Evolutionary conservation across 2,113 vertebrate species (phyloP), one percentile per base, ranked within the genome.

Genomic region (Alaudala cheleensis): DNA sequence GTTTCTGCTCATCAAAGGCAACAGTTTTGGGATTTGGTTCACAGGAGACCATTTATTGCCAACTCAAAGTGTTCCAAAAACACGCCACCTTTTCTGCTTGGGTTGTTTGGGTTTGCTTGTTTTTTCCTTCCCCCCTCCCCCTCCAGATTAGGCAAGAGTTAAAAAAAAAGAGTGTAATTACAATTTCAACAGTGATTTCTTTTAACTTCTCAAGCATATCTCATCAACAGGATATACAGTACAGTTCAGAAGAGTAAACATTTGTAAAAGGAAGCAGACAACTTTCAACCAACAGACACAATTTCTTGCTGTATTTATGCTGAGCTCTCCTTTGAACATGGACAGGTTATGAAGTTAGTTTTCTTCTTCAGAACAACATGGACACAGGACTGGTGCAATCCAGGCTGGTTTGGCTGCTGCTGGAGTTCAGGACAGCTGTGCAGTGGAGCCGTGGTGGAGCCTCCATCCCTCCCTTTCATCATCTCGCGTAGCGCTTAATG

Each of bases 401-500:
- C 96, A 42, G 96, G 96, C 95, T 95, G 95, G 65, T 92, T 84
- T 80, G 84, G 95, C 24, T 96, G 86, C 72, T 94, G 93, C 45
- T 88, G 88, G 80, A 81, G 93, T 86, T 57, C 16, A 95, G 90
- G 90, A 97, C 87, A 94, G 80, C 95, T 92, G 82, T 88, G 88
- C 95, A 93, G 91, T 16, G 60, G 71, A 95, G 92, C 92, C 65
- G 28, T 62, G 73, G 92, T 86, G 92, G 95, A 92, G 94, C 73
- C 60, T 37, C 92, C 70, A 13, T 87, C 86, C 37, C 37, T 37
- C 64, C 95, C 93, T 96, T 95, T 96, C 98, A 99, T 99, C 99
- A 99, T 99, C 99, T 99, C 54, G 99, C 99, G 2, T 99, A 99
- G 92, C 98, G 98, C 97, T 98, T 99, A 96, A 99, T 99, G 98